A percentile compares a stretch with the other conserved stretches of the same genome.
Evolutionary conservation across 2,113 vertebrate genomes (phyloP).

Genomic region (Mastomys natalensis): DNA sequence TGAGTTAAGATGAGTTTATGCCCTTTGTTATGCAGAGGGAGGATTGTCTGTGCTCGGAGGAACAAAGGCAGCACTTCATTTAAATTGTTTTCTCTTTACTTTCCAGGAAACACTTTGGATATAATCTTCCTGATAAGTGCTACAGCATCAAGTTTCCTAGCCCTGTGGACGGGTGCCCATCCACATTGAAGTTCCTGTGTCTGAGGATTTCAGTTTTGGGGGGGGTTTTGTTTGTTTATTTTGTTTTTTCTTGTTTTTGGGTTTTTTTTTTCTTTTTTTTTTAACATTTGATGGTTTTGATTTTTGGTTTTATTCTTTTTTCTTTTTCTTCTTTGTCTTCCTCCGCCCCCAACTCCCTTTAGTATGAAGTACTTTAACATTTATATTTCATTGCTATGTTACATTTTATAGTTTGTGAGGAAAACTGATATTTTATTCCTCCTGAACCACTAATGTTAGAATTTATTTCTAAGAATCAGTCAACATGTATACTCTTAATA

Average conservation of each 20-base stretch:
- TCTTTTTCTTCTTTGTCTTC: not conserved
- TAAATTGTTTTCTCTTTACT: slow-evolving; percentile 1
- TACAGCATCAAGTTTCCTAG: not conserved
- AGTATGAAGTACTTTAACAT: slow-evolving; percentile 77
- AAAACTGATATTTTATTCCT: slow-evolving; percentile 43
- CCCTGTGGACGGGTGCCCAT: not conserved
- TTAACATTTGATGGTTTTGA: not conserved
- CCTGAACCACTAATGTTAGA: slow-evolving; percentile 66
- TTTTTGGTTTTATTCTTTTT: not conserved
- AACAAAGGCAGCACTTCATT: not conserved
- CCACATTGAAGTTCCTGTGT: slow-evolving; percentile 19
- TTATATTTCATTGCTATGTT: slow-evolving; percentile 76
- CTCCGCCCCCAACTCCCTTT: not conserved
- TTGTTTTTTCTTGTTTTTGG: no score
- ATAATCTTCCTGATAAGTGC: slow-evolving; percentile 50
- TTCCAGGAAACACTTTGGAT: slow-evolving; percentile 74
- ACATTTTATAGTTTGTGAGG: slow-evolving; percentile 52
- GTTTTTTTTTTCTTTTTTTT: not conserved
- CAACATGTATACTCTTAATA: not conserved
- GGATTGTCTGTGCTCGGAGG: not conserved
- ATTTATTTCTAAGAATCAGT: slow-evolving; percentile 41
- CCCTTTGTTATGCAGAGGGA: not conserved
- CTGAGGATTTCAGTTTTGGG: slow-evolving; percentile 63
- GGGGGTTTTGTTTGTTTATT: not conserved
- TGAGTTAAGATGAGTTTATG: not conserved